Percentiles rank a stretch among this genome's conserved stretches.
Conservation (phyloP, 2,888 invertebrate genomes). For the Pollenia angustigena region DNA sequence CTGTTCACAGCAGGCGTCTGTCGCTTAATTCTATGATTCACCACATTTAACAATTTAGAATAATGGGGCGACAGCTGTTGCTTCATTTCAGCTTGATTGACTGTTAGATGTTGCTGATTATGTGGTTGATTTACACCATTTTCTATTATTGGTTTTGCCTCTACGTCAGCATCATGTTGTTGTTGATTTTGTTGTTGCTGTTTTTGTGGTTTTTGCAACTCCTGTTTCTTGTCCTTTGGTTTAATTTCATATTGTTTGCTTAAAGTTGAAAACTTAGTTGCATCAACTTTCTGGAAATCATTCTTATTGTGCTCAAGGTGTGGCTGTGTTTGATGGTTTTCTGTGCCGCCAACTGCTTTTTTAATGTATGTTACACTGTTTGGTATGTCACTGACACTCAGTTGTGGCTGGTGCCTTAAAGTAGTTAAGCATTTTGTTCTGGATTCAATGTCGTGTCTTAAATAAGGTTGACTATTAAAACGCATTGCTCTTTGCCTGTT, state of each 20-base stretch:
- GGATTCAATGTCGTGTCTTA: not conserved
- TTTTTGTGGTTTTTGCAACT: not conserved
- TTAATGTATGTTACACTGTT: slow-evolving; percentile 26
- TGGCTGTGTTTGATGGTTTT: not conserved
- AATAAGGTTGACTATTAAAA: not conserved
- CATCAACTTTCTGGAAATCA: slow-evolving; percentile 25
- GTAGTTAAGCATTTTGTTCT: not conserved
- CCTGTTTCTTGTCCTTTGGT: not conserved
- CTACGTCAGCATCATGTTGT: not conserved
- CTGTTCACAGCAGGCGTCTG: slow-evolving; percentile 62
- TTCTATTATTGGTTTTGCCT: slow-evolving; percentile 40
- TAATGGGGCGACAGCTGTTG: slow-evolving; percentile 55
- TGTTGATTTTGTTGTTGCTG: slow-evolving; percentile 16
- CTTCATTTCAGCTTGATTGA: slow-evolving; percentile 73
- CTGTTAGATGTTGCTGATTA: slow-evolving; percentile 59
- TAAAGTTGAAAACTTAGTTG: slow-evolving; percentile 26
- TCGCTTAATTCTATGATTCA: slow-evolving; percentile 77
- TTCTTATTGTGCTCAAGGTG: not conserved
- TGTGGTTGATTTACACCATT: slow-evolving; percentile 67
- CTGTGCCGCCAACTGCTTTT: slow-evolving; percentile 25
- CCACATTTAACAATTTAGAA: slow-evolving; percentile 69
- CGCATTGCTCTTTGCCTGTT: not conserved
- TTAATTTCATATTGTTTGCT: slow-evolving; percentile 23
- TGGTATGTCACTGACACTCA: slow-evolving; percentile 30
- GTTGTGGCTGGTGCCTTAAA: slow-evolving; percentile 6